Conservation (phyloP, 92 coral and sea anemone species). For the Epizoanthus fatuus region DNA sequence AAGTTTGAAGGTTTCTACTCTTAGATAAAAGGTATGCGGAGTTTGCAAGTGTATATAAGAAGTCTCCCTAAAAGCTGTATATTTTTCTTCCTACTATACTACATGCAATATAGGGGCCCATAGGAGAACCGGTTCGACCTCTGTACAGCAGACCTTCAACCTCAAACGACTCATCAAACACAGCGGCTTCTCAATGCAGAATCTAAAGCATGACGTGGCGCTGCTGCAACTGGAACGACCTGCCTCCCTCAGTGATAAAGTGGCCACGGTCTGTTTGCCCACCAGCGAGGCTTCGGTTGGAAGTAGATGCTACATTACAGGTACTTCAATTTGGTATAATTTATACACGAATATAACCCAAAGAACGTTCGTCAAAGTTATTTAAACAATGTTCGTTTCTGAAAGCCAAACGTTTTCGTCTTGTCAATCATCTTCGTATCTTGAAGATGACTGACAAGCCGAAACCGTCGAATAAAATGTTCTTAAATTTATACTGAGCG, state of each 20-base stretch:
- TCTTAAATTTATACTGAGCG: no score
- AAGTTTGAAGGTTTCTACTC: no score
- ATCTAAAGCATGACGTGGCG: conserved; percentile 78
- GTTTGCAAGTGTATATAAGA: no score
- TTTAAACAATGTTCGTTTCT: not conserved
- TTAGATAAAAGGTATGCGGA: no score
- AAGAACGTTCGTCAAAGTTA: no score
- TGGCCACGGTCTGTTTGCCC: conserved; percentile 77
- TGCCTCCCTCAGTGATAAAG: conserved; percentile 66
- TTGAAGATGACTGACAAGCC: no score
- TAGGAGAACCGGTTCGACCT: conserved; percentile 63
- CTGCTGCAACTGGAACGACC: conserved; percentile 71
- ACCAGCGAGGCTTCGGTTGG: conserved; percentile 57
- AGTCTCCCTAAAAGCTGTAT: not conserved
- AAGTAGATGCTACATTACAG: conserved; percentile 83
- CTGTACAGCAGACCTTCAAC: conserved; percentile 68
- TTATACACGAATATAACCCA: not conserved
- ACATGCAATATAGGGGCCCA: conserved; percentile 65
- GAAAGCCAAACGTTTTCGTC: not conserved
- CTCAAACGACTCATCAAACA: conserved; percentile 67
- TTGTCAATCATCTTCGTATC: no score
- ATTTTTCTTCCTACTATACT: no score
- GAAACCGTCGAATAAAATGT: no score
- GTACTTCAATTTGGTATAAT: conserved; percentile 12
- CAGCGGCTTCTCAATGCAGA: conserved; percentile 71